Conservation (phyloP, 2,797 vertebrate genomes). For the Mormyrus proboscirostris region DNA sequence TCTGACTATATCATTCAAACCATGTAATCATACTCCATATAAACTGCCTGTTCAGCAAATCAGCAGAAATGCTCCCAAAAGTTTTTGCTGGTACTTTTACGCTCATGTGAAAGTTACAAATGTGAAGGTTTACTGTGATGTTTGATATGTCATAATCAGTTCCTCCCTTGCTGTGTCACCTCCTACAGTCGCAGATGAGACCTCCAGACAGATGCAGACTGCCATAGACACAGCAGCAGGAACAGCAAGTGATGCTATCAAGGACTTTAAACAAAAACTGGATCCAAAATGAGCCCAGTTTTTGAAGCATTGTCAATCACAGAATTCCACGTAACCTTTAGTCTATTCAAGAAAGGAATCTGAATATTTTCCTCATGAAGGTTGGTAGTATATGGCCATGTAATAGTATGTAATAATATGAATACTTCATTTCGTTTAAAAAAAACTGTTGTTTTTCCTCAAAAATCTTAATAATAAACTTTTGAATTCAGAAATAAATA, state of each 20-base stretch:
- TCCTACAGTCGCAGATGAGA: conserved; percentile 55
- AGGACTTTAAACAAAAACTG: conserved; percentile 55
- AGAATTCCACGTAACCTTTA: conserved; percentile 17
- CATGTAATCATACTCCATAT: neutral
- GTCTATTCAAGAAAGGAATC: conserved; percentile 7
- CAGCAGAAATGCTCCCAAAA: neutral
- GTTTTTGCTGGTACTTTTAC: neutral
- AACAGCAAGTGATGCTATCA: conserved; percentile 53
- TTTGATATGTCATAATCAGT: neutral
- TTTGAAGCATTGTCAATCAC: neutral
- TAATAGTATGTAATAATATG: neutral
- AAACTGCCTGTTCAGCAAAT: neutral
- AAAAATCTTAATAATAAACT: neutral
- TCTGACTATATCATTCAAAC: neutral
- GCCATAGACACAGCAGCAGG: conserved; percentile 51
- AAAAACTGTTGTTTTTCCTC: neutral
- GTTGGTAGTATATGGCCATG: neutral
- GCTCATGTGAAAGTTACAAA: neutral
- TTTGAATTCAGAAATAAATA: neutral
- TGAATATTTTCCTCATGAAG: neutral
- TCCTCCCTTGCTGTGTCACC: neutral
- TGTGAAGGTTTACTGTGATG: neutral
- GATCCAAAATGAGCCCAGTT: conserved; percentile 49
- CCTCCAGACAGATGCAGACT: conserved; percentile 53
- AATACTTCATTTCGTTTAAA: neutral